phyloP scores from a whole-genome alignment of 2,113 vertebrate species.

The Siphamia tubifer region DNA sequence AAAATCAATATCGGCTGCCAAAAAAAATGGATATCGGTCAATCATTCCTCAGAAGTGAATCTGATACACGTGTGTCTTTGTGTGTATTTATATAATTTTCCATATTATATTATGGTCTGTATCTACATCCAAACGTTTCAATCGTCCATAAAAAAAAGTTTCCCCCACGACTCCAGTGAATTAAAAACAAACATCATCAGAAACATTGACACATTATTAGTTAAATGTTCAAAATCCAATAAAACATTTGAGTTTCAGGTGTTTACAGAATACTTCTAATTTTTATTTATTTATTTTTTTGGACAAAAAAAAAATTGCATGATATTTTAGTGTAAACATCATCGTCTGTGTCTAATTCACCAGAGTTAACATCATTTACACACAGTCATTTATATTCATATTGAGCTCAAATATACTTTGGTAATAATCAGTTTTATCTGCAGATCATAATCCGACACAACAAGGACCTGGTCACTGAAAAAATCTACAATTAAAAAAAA shows the following conservation, averaged over 20 bases:
- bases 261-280: not conserved
- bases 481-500: constrained; percentile 73
- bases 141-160: constrained; percentile 87
- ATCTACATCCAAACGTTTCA: constrained; percentile 59
- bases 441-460: constrained; percentile 63
- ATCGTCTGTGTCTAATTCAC: constrained; percentile 61
- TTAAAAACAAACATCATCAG: constrained; percentile 46
- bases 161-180: constrained; percentile 81
- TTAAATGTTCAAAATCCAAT: not conserved
- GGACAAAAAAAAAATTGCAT: not conserved
- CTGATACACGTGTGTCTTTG: constrained; percentile 59
- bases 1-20: too few relatives aligned
- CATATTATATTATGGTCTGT: too few relatives aligned
- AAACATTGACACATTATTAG: too few relatives aligned
- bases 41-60: constrained; percentile 73
- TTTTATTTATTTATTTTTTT: not conserved
- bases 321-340: not conserved
- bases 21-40: too few relatives aligned
- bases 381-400: constrained; percentile 44
- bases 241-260: too few relatives aligned
- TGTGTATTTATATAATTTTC: too few relatives aligned
- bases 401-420: constrained; percentile 78
- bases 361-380: constrained; percentile 58
- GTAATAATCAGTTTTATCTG: constrained; percentile 68
- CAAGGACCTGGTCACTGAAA: constrained; percentile 52